phyloP scores from a whole-genome alignment of 2,888 invertebrate species.

The Hermaeophaga mercurialis region DNA sequence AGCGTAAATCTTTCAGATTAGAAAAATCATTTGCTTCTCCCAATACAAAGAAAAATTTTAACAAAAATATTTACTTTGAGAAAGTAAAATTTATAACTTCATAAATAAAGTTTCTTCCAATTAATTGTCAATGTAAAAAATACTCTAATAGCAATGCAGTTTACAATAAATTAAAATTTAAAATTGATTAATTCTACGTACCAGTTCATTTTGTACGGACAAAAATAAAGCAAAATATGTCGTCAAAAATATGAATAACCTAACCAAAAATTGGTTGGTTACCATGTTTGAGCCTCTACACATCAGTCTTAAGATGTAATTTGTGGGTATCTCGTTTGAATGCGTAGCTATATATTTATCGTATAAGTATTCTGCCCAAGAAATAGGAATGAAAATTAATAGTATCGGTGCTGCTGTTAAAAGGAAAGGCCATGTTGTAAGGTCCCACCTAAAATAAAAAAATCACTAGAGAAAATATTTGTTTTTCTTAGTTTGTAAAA shows the following conservation, averaged over 20 bases:
- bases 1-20: too few species aligned
- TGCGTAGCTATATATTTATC: conserved; percentile 47
- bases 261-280: conserved; percentile 66
- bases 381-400: conserved; percentile 68
- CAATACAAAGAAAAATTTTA: too few species aligned
- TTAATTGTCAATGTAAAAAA: too few species aligned
- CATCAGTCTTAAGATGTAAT: conserved; percentile 60
- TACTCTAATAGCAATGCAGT: too few species aligned
- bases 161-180: neutral
- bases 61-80: too few species aligned
- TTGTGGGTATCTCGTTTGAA: conserved; percentile 62
- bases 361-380: conserved; percentile 69
- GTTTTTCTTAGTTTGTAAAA: too few species aligned
- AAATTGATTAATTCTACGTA: too few species aligned
- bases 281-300: conserved; percentile 67
- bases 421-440: conserved; percentile 59
- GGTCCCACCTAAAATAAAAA: conserved; percentile 45
- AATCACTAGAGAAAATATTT: neutral
- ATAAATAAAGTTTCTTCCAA: too few species aligned
- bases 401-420: conserved; percentile 58
- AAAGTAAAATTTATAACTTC: too few species aligned
- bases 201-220: conserved; percentile 71
- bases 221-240: conserved; percentile 68
- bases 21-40: too few species aligned
- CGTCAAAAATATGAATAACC: conserved; percentile 70